Base-by-base conservation (phyloP, 2,797 vertebrate species). In the Lepidocolaptes lacrymiger region DNA sequence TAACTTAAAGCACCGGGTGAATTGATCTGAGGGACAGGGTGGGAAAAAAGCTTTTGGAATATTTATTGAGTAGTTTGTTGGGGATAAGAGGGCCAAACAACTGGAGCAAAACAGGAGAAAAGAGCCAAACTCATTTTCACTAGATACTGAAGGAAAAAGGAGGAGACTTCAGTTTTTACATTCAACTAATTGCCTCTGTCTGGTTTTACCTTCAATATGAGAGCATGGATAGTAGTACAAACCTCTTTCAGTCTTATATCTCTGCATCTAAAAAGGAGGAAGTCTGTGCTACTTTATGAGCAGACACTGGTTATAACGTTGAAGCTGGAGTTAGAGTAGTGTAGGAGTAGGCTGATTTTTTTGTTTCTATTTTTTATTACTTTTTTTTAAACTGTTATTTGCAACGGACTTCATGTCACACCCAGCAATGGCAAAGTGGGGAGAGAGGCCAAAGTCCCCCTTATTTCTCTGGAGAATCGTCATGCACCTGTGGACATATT, bases 1-100 rank as follows among this genome's bases (percentile, higher is more conserved):
- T 41, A 75, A 78, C 85, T 93, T 85, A 64, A 95, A 91, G 61
- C 72, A 88, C 46, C 66, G 22, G 26, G 16, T 93, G 63, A 76
- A 46, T 27, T 74, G 15, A 63, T 77, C 43, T 49, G n/a, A 39
- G 19, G 23, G 12, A 51, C 2, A 16, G 2, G 15, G 16, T 44
- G 24, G 44, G 46, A 55, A 41, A 58, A 79, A 63, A 19, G 7
- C 24, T 82, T 84, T 72, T 86, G 43, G 84, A 88, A 39, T 59
- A 32, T 59, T 69, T 17, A 34, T 49, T 59, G 36, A 62, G 27
- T 32, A 51, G 18, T 18, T 59, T 58, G 12, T 54, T 58, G 19
- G 27, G 16, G 15, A 80, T 49, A 32, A 18, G 32, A 39, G 89
- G 59, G 59, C 6, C 11, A 76, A 72, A 73, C 9, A 92, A 39